Conservation (phyloP, 2,113 vertebrate genomes). For the Corythaeola cristata region DNA sequence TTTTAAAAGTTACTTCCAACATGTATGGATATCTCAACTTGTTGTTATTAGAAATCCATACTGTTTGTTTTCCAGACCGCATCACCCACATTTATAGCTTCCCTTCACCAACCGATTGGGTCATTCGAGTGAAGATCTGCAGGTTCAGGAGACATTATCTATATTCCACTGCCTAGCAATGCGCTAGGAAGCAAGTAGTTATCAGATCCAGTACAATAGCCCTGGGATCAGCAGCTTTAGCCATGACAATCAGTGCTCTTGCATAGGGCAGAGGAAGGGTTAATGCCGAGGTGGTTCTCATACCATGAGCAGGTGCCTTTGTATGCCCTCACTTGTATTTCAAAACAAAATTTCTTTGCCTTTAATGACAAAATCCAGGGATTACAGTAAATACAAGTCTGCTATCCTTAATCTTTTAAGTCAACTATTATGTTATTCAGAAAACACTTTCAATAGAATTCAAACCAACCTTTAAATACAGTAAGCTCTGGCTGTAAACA, state of each 20-base stretch:
- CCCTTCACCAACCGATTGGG: not conserved
- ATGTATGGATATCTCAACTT: not conserved
- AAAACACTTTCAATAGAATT: not conserved
- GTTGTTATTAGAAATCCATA: not conserved
- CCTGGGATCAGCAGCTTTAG: not conserved
- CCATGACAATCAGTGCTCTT: no score
- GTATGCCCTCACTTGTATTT: not conserved
- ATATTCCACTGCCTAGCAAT: not conserved
- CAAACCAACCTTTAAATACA: not conserved
- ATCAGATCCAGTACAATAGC: not conserved
- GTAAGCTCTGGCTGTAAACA: not conserved
- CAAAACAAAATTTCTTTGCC: not conserved
- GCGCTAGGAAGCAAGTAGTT: not conserved
- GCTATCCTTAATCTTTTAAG: not conserved
- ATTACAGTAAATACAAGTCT: not conserved
- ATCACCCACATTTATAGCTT: not conserved
- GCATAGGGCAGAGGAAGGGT: fast-evolving
- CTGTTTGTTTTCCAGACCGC: fast-evolving
- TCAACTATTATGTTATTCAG: not conserved
- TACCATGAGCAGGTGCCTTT: not conserved
- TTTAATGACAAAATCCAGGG: not conserved
- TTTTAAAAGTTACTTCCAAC: not conserved
- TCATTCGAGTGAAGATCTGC: not conserved
- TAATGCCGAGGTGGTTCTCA: no score
- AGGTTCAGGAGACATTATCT: not conserved